Base-by-base conservation (phyloP, 2,113 vertebrate species). In the Entelurus aequoreus region DNA sequence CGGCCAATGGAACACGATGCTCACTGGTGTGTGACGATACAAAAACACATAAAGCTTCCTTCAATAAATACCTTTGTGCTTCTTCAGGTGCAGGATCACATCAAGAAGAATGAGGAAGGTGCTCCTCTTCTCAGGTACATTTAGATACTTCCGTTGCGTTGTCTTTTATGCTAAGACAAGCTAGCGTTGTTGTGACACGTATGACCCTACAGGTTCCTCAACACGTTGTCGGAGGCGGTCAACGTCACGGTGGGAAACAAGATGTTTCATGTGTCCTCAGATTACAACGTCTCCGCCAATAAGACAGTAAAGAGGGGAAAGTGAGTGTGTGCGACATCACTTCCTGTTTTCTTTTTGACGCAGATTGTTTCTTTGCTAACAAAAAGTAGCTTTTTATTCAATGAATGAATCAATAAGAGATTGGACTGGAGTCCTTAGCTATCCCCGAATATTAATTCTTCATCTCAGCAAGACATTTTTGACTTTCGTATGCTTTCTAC, bases 161-260 rank as follows among this genome's bases (percentile, higher is more conserved):
- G 19, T 19, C 19, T 19, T 19, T 19, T 19, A 19, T 19, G 19
- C 19, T 19, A 19, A 19, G 19, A 19, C 19, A 19, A 19, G 19
- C 19, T 19, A 19, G 19, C 19, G 19, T 19, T 19, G 1, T 19
- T 19, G 19, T 19, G 19, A 19, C 19, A 19, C 19, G 19, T 19
- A 19, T 19, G 19, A 19, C 19, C 42, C 4, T 6, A 36, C 89
- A 99, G 96, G 81, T 97, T 99, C 75, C 66, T 97, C 66, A 99
- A 95, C 76, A 89, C 90, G 13, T 81, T 84, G 65, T 69, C 61
- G 5, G 82, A 89, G 62, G 67, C 83, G 12, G 51, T 93, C n/a
- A 92, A 82, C 66, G 46, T 96, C 46, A 91, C 86, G 1, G 64
- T 95, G 15, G 85, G 77, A 10, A 49, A 42, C 7, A 63, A 35